Evolutionary conservation across 23 tunicate species (phyloP).

Genomic region (Ascidia mentula): DNA sequence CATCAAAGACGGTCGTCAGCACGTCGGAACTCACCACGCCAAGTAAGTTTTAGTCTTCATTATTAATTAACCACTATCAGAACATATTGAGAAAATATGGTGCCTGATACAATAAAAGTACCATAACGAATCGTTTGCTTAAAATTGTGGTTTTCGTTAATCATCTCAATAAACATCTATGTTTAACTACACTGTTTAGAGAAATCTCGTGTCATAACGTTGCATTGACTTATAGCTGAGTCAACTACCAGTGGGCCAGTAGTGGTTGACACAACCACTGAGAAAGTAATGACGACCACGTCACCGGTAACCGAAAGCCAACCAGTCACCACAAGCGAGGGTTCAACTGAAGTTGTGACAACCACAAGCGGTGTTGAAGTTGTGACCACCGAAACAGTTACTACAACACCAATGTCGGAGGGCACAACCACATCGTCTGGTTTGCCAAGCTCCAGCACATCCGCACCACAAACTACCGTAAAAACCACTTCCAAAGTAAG

Average conservation of each 20-base stretch:
- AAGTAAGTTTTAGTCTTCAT: too few species aligned
- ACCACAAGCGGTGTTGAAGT: slow-evolving; percentile 34
- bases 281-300: slow-evolving; percentile 31
- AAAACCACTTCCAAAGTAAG: slow-evolving; percentile 38
- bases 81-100: too few species aligned
- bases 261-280: slow-evolving; percentile 68
- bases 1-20: slow-evolving; percentile 22
- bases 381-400: slow-evolving; percentile 41
- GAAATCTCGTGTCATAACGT: too few species aligned
- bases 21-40: slow-evolving; percentile 29
- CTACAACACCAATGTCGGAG: slow-evolving; percentile 39
- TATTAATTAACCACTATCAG: too few species aligned
- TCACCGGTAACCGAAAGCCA: slow-evolving; percentile 8
- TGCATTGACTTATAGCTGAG: too few species aligned
- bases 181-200: too few species aligned
- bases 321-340: background rate
- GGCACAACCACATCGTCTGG: slow-evolving; percentile 13
- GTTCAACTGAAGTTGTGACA: background rate
- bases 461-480: slow-evolving; percentile 18
- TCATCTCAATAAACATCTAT: too few species aligned
- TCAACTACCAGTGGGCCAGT: slow-evolving; percentile 42
- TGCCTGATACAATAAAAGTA: too few species aligned
- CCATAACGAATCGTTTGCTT: too few species aligned
- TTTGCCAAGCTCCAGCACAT: background rate
- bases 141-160: too few species aligned